These are phyloP conservation scores for Agrilus mali DNA, from an alignment of 2,888 invertebrate genomes.

Conservation along the genomic window DNA sequence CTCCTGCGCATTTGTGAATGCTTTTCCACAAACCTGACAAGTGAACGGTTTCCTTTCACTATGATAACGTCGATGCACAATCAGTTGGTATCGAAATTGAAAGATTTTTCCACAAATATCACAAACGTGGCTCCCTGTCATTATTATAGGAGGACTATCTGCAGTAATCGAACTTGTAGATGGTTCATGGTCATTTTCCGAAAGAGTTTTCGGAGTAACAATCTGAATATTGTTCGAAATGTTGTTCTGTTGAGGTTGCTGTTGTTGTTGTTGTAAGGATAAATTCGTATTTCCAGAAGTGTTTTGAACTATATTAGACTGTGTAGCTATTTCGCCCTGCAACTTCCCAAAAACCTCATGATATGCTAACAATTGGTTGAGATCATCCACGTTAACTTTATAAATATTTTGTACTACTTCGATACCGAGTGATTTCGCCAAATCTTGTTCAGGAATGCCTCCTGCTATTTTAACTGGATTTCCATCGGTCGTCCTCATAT, in stretches of 20 bases:
- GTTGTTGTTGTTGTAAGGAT: conserved; percentile 13
- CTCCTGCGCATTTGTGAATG: conserved; percentile 68
- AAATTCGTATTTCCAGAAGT: conserved; percentile 11
- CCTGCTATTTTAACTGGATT: conserved; percentile 63
- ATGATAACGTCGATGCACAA: conserved; percentile 77
- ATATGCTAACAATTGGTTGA: conserved; percentile 72
- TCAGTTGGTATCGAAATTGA: conserved; percentile 76
- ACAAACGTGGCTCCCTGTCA: conserved; percentile 55
- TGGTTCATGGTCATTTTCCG: conserved; percentile 39
- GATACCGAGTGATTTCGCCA: conserved; percentile 45
- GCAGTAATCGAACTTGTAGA: conserved; percentile 44
- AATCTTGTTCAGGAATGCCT: conserved; percentile 45
- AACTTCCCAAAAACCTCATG: conserved; percentile 74
- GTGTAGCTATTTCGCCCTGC: conserved; percentile 41
- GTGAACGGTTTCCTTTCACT: conserved; percentile 77
- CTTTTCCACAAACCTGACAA: conserved; percentile 68
- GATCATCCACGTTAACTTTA: conserved; percentile 72
- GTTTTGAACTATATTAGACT: conserved; percentile 17
- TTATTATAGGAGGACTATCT: conserved; percentile 47
- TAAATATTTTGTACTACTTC: conserved; percentile 74
- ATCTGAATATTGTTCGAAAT: conserved; percentile 21
- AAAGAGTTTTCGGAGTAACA: conserved; percentile 29
- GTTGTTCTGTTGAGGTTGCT: conserved; percentile 16
- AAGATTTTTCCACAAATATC: conserved; percentile 80
- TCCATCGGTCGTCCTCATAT: conserved; percentile 53